Conservation (phyloP, 2,797 vertebrate species). For the Phrynocephalus vlangalii region DNA sequence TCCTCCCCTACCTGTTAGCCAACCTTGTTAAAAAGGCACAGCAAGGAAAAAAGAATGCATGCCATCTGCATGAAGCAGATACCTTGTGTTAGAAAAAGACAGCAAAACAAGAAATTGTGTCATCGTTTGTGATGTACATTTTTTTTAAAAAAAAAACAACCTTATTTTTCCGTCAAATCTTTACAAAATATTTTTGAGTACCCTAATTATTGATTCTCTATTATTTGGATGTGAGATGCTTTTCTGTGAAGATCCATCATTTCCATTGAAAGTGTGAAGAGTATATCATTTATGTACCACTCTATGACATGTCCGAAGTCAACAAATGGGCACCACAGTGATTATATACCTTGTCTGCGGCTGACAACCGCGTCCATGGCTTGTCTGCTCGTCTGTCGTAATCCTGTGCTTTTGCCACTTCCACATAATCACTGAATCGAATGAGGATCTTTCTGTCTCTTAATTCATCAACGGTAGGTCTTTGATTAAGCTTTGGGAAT, state of each 20-base stretch:
- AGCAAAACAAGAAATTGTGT: no score
- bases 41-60: background rate
- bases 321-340: background rate
- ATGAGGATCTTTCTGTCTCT: conserved; percentile 98
- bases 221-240: background rate
- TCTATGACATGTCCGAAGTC: no score
- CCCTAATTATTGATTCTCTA: background rate
- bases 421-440: conserved; percentile 98
- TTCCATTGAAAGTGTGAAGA: background rate
- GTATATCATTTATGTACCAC: background rate
- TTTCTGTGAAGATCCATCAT: background rate
- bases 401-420: conserved; percentile 99
- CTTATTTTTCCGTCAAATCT: background rate
- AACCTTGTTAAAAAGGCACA: conserved; percentile 20
- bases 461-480: conserved; percentile 96
- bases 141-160: no score
- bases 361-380: conserved; percentile 96
- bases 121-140: no score
- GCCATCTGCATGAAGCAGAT: conserved; percentile 17
- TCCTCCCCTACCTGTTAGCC: conserved; percentile 17
- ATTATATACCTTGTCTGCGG: conserved; percentile 91
- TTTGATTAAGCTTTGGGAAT: conserved; percentile 89
- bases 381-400: conserved; percentile 97
- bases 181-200: background rate
- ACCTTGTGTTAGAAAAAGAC: background rate